Conservation (phyloP, 1,140 invertebrate genomes). For the Drosophila burlai region DNA sequence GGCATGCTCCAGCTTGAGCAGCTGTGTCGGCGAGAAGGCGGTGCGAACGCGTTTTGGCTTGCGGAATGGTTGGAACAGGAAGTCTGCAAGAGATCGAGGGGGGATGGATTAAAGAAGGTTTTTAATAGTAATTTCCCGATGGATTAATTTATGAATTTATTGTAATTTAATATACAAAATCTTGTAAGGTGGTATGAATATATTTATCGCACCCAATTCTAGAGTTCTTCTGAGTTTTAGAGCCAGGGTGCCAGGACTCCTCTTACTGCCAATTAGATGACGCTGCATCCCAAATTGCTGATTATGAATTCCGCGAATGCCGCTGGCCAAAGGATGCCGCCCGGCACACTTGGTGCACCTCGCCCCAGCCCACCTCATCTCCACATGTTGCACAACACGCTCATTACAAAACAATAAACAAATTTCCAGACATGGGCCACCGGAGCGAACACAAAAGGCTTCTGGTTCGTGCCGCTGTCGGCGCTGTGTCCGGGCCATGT, state of each 20-base stretch:
- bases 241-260: background rate
- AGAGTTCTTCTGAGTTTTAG: background rate
- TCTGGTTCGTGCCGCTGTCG: constrained; percentile 78
- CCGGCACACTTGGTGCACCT: constrained; percentile 11
- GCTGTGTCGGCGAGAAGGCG: constrained; percentile 96
- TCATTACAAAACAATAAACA: constrained; percentile 84
- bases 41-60: constrained; percentile 98
- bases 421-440: constrained; percentile 76
- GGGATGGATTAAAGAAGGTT: background rate
- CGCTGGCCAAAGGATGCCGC: constrained; percentile 72
- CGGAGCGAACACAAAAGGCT: constrained; percentile 56
- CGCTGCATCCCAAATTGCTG: constrained; percentile 69
- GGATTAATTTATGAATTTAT: background rate
- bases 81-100: constrained; percentile 88
- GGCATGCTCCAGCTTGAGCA: constrained; percentile 96
- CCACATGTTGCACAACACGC: constrained; percentile 53
- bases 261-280: constrained; percentile 72
- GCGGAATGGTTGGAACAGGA: constrained; percentile 97
- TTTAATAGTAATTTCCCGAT: background rate
- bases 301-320: constrained; percentile 79
- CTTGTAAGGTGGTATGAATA: background rate
- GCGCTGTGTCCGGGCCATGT: constrained; percentile 73
- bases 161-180: background rate
- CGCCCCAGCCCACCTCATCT: background rate
- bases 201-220: too few relatives aligned